Base-by-base conservation (phyloP, 2,797 vertebrate genomes). In the Hapalemur alaotrensis region DNA sequence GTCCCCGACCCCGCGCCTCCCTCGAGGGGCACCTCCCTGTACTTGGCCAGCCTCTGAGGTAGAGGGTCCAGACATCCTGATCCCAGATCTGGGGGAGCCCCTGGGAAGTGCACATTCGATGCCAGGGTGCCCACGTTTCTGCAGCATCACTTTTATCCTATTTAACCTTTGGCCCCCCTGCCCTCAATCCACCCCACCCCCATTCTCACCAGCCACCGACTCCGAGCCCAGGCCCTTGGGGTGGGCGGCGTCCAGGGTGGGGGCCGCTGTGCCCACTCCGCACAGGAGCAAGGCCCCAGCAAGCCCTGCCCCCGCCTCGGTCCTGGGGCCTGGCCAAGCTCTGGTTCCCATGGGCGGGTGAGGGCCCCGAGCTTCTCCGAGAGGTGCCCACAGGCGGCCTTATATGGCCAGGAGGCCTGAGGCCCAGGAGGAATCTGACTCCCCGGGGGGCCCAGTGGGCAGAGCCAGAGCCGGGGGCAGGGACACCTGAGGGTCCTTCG, bases 381-480 rank as follows among this genome's bases (percentile, higher is more conserved):
- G 93, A 96, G 93, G 94, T 97, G 94, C 97, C 97, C 97, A 69
- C 90, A 95, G 80, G 41, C 63, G 0, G 93, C 97, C 97, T 97
- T 98, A 98, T 98, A 98, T 97, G 97, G 97, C 93, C 90, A 89
- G 88, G 76, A 97, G 97, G 87, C 96, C 96, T 93, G 2, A n/a
- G 46, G 87, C 93, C 63, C 88, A 72, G 83, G 73, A 94, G 96
- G 95, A 96, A 95, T 96, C 95, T 54, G 79, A 87, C 83, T 86
- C 76, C 63, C 61, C 7, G 23, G 93, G 89, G 75, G 86, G 80
- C 78, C 89, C 54, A 46, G 94, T 0, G 20, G 83, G 94, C 92
- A 89, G 96, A 80, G 38, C 35, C n/a, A 9, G 59, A 54, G 69
- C 41, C 43, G 1, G 3, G 2, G 48, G 67, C 82, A 82, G 91